Percentiles rank a stretch among this genome's conserved stretches.
Evolutionary conservation across 2,113 vertebrate species (phyloP).

Genomic region (Hucho hucho): DNA sequence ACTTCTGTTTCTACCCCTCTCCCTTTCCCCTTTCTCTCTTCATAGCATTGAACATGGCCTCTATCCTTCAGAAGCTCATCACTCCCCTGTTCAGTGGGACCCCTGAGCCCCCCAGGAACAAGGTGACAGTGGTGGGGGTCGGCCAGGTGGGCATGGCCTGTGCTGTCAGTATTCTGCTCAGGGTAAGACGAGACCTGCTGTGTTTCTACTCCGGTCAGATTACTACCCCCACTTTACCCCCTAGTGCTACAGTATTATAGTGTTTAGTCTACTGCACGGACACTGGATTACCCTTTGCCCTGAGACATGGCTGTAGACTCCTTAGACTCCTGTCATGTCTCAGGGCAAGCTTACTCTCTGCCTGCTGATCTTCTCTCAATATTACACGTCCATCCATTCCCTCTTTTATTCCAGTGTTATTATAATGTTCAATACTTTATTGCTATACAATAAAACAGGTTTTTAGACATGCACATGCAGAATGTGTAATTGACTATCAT

Average conservation of each 20-base stretch:
- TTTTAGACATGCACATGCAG: not conserved
- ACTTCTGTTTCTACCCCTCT: not conserved
- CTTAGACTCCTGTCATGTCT: too few species aligned
- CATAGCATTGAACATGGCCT: constrained; percentile 77
- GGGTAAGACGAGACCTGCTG: constrained; percentile 63
- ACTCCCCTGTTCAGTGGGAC: constrained; percentile 59
- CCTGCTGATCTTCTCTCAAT: too few species aligned
- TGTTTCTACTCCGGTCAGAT: not conserved
- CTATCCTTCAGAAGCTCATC: constrained; percentile 84
- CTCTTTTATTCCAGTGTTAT: too few species aligned
- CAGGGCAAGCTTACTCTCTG: too few species aligned
- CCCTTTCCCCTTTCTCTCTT: not conserved
- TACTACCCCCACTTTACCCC: too few species aligned
- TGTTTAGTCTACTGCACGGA: too few species aligned
- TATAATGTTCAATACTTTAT: too few species aligned
- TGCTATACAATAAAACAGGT: not conserved
- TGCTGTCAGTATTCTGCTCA: constrained; percentile 88
- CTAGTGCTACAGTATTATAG: too few species aligned
- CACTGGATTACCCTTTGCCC: too few species aligned
- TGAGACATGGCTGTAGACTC: too few species aligned
- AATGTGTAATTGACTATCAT: too few species aligned
- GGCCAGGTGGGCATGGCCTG: constrained; percentile 96
- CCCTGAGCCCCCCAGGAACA: constrained; percentile 72
- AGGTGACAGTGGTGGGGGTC: constrained; percentile 92
- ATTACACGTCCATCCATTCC: too few species aligned